Base-by-base conservation (phyloP, 1,140 invertebrate species). In the Idris sp. region DNA sequence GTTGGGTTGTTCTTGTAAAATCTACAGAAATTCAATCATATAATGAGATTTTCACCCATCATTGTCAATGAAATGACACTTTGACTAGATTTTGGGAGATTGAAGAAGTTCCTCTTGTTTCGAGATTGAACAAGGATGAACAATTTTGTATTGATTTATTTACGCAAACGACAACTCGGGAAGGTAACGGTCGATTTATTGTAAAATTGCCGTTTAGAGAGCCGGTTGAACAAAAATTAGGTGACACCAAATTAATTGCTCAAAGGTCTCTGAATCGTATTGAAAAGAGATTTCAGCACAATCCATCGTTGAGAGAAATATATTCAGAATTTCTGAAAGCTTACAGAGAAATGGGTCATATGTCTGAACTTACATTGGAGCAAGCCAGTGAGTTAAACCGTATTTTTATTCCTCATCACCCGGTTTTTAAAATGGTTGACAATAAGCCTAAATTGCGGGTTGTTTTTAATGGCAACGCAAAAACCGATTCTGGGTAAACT, bases 21-120 rank as follows among this genome's bases (percentile, higher is more conserved):
- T 11, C 10, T 1, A 1, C 16, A 2, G 18, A 22, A 6, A 1
- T 8, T 5, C 16, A 5, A 9, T 10, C 8, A 4, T 5, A 8
- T 8, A 3, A 1, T 9, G 4, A 9, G 6, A 41, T 8, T 10
- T 15, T 19, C 1, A 41, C n/a, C 11, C 38, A 41, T n/a, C 22
- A 18, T 11, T 19, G 38, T 22, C 16, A 41, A 22, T 6, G 19
- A 6, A 11, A 41, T 19, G 10, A 18, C 0, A 5, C 2, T 5
- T 10, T 41, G 18, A 6, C 7, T 0, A 41, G 22, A 41, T 41
- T 41, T 41, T 41, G 38, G 38, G 38, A 41, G n/a, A 4, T 41
- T 2, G 38, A 41, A 19, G 9, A 41, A 15, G 11, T 6, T 36
- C 33, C 4, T 13, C 38, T 19, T n/a, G n/a, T n/a, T n/a, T n/a